Base-by-base conservation (phyloP, 1,140 invertebrate species). In the Listronotus bonariensis region DNA sequence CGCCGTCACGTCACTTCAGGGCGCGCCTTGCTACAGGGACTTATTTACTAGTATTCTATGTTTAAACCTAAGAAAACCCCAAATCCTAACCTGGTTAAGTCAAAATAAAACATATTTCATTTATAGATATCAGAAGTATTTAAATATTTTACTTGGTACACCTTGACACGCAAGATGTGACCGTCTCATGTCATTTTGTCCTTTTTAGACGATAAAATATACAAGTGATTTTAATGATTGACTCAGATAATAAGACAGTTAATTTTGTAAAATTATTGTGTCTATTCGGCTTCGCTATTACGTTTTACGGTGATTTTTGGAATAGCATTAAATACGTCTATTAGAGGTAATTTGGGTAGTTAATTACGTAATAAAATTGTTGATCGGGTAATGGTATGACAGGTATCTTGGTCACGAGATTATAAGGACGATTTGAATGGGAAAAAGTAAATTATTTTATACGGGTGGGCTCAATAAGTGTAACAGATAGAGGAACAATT, bases 101-200 rank as follows among this genome's bases (percentile, higher is more conserved):
- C 31, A 36, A 64, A 46, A 48, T 42, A 52, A 48, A 38, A 52
- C 46, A 52, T 43, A 43, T 52, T 62, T 68, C 48, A 63, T 62
- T 68, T 68, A 68, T 68, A 57, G 53, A 67, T 61, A 26, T 26
- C 7, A 32, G 45, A 10, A 45, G 57, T 68, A 68, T 69, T 69
- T 66, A 66, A 69, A 69, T 69, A 66, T 66, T 69, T 69, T 36
- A 69, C 48, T 66, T 66, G 68, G 68, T 69, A 69, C 68, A 65
- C 53, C 63, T 66, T 66, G 60, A 65, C 68, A 69, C 68, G 68
- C 68, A 63, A 69, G 57, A 59, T 61, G 45, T 46, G 26, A 59
- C 49, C 36, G 53, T 55, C 54, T 45, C 54, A 45, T 41, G 57
- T 49, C 57, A 45, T 51, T 59, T 55, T 12, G 57, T 59, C 26